These are phyloP conservation scores for Plusia festucae DNA, from an alignment of 2,888 invertebrate species.

Conservation along the genomic window DNA sequence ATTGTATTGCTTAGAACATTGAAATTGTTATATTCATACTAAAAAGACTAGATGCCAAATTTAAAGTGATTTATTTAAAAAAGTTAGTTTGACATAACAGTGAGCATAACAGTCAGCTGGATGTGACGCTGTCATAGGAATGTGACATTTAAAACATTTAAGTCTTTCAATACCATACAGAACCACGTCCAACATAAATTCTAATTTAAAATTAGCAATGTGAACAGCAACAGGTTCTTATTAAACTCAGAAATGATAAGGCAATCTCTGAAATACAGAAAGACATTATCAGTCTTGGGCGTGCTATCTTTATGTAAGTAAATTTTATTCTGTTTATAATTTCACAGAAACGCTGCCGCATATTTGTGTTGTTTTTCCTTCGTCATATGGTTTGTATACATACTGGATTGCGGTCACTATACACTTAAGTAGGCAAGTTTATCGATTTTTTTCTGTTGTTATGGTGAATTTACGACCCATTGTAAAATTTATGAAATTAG, in stretches of 20 bases:
- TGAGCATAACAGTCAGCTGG: slow-evolving; percentile 55
- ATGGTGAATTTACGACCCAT: background rate
- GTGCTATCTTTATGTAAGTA: slow-evolving; percentile 80
- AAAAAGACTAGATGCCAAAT: background rate
- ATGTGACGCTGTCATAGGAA: slow-evolving; percentile 41
- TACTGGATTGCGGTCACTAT: slow-evolving; percentile 8
- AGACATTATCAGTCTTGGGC: slow-evolving; percentile 77
- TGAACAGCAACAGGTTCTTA: slow-evolving; percentile 65
- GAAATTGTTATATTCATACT: background rate
- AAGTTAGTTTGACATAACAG: slow-evolving; percentile 20
- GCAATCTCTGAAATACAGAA: slow-evolving; percentile 82
- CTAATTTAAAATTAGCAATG: slow-evolving; percentile 70
- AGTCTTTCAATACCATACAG: slow-evolving; percentile 31
- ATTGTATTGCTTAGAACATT: background rate
- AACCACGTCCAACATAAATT: slow-evolving; percentile 44
- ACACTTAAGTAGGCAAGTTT: slow-evolving; percentile 12
- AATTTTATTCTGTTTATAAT: slow-evolving; percentile 45
- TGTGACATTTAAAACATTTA: slow-evolving; percentile 35
- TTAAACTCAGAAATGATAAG: slow-evolving; percentile 83
- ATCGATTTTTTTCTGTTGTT: slow-evolving; percentile 13
- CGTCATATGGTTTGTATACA: slow-evolving; percentile 20
- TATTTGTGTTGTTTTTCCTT: slow-evolving; percentile 43
- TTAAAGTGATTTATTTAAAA: background rate
- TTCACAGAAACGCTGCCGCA: slow-evolving; percentile 43
- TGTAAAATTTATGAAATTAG: background rate